phyloP scores from a whole-genome alignment of 2,113 vertebrate genomes.

The Antidorcas marsupialis region DNA sequence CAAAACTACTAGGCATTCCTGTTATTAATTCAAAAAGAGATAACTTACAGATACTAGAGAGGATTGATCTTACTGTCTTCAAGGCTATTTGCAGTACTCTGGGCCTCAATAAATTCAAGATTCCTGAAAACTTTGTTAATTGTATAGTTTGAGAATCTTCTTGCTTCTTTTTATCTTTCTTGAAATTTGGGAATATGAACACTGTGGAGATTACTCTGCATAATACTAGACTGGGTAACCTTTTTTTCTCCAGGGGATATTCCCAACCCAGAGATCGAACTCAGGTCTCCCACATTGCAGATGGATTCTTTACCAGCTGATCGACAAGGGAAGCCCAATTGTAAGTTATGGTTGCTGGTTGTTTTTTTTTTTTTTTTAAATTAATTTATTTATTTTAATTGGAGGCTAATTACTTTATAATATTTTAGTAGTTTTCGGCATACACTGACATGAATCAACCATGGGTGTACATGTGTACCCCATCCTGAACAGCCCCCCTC shows the following conservation, averaged over 20 bases:
- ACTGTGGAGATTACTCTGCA: neutral
- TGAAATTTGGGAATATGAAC: neutral
- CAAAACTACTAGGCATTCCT: neutral
- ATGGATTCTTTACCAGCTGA: neutral
- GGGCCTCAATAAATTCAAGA: neutral
- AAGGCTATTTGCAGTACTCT: neutral
- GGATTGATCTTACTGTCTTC: neutral
- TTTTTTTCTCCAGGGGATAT: neutral
- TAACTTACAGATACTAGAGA: neutral
- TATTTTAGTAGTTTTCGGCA: neutral
- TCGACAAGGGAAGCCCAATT: neutral
- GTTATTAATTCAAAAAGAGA: neutral
- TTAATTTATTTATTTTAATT: neutral
- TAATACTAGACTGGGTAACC: neutral
- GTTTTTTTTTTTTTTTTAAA: neutral
- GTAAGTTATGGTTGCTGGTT: neutral
- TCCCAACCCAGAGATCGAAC: neutral
- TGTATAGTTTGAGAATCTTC: neutral
- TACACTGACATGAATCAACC: neutral
- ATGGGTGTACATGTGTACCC: neutral
- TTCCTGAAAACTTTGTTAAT: neutral
- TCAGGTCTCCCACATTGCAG: rapidly evolving
- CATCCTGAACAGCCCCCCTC: neutral
- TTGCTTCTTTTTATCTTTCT: neutral
- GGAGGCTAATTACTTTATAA: neutral